Conservation (phyloP, 2,888 invertebrate species). For the Papilio elwesi region DNA sequence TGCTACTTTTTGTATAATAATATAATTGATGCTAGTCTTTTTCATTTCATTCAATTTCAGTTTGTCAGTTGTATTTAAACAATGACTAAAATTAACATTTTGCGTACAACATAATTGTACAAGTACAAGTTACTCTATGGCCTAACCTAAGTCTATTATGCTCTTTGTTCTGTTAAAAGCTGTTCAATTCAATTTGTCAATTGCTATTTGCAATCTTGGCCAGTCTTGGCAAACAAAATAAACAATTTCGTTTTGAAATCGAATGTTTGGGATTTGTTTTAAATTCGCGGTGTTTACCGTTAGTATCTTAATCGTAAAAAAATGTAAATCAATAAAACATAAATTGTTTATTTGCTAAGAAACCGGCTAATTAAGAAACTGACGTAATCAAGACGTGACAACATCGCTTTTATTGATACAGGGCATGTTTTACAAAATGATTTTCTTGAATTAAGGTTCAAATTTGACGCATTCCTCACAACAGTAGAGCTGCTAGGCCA, state of each 20-base stretch:
- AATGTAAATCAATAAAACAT: slow-evolving; percentile 34
- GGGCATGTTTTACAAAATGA: slow-evolving; percentile 59
- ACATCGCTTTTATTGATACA: slow-evolving; percentile 61
- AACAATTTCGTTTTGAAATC: slow-evolving; percentile 42
- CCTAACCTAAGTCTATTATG: not conserved
- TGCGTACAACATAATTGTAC: not conserved
- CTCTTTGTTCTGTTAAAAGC: slow-evolving; percentile 6
- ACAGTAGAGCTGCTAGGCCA: slow-evolving; percentile 2
- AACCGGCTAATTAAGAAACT: slow-evolving; percentile 56
- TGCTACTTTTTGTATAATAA: too few relatives aligned
- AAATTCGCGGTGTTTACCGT: slow-evolving; percentile 20
- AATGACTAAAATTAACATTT: not conserved
- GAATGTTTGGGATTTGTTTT: slow-evolving; percentile 19
- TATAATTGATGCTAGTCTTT: too few relatives aligned
- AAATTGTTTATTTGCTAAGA: slow-evolving; percentile 42
- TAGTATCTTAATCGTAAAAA: not conserved
- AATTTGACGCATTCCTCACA: slow-evolving; percentile 41
- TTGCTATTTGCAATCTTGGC: slow-evolving; percentile 20
- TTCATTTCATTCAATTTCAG: too few relatives aligned
- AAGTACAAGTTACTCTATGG: slow-evolving; percentile 1
- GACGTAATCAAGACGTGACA: slow-evolving; percentile 79
- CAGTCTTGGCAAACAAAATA: slow-evolving; percentile 35
- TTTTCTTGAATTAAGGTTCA: slow-evolving; percentile 55
- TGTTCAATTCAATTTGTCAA: not conserved
- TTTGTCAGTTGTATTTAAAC: too few relatives aligned